phyloP scores from a whole-genome alignment of 2,113 vertebrate species.

The Scomber colias region DNA sequence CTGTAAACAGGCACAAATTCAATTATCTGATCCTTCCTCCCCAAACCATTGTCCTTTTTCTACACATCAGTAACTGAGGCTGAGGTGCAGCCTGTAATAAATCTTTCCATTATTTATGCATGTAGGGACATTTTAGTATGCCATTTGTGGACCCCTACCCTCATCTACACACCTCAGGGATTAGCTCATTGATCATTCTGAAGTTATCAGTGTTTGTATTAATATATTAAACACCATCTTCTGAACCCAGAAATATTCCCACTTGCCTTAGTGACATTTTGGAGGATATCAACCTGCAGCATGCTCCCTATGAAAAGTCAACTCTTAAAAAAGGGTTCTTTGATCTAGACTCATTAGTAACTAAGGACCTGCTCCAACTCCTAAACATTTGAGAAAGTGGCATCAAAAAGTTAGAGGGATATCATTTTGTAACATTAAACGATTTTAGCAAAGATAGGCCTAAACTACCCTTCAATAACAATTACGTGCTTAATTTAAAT shows the following conservation, averaged over 20 bases:
- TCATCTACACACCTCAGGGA: not conserved
- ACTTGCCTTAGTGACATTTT: constrained; percentile 36
- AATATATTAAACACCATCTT: constrained; percentile 11
- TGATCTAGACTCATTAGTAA: constrained; percentile 24
- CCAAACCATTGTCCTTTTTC: too few relatives aligned
- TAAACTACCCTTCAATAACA: not conserved
- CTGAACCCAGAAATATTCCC: not conserved
- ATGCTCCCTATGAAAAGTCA: constrained; percentile 11
- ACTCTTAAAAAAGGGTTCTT: not conserved
- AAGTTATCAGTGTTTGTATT: constrained; percentile 24
- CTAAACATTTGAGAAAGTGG: not conserved
- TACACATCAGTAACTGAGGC: not conserved
- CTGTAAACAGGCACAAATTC: too few relatives aligned
- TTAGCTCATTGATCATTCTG: constrained; percentile 30
- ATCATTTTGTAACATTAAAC: constrained; percentile 23
- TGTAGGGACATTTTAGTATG: not conserved
- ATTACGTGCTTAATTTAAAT: constrained; percentile 3
- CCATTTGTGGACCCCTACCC: not conserved
- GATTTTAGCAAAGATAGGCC: not conserved
- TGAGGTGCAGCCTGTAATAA: not conserved
- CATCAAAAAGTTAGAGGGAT: constrained; percentile 23
- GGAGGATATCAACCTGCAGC: constrained; percentile 4
- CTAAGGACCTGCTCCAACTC: constrained; percentile 1
- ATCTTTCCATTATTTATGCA: not conserved
- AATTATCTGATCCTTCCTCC: too few relatives aligned